Conservation (phyloP, 2,888 invertebrate species). For the Thyatira batis region DNA sequence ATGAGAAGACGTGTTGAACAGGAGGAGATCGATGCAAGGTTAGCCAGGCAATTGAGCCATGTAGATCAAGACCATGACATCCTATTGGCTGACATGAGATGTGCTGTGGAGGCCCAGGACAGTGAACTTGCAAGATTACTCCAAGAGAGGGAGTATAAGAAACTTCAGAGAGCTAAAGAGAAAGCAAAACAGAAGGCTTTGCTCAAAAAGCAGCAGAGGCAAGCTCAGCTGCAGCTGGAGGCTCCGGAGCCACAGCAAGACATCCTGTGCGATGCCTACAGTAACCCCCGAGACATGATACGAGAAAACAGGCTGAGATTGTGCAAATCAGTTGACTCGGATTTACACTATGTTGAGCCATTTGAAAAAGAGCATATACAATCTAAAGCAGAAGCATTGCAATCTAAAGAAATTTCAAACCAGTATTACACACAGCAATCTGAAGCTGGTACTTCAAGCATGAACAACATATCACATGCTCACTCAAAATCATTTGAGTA, state of each 20-base stretch:
- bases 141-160: conserved; percentile 75
- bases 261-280: conserved; percentile 73
- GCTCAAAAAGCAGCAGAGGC: conserved; percentile 70
- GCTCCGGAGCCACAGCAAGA: conserved; percentile 40
- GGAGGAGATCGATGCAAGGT: conserved; percentile 69
- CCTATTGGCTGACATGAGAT: conserved; percentile 71
- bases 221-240: conserved; percentile 51
- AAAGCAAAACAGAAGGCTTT: conserved; percentile 73
- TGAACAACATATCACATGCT: conserved; percentile 46
- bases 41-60: conserved; percentile 68
- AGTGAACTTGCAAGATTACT: conserved; percentile 70
- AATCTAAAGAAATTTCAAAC: conserved; percentile 67
- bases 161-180: conserved; percentile 73
- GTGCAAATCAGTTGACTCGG: conserved; percentile 76
- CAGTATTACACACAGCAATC: conserved; percentile 63
- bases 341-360: conserved; percentile 75
- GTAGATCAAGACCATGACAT: conserved; percentile 65
- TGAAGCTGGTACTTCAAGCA: conserved; percentile 48
- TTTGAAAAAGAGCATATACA: conserved; percentile 77
- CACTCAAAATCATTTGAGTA: conserved; percentile 58
- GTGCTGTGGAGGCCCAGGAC: conserved; percentile 77
- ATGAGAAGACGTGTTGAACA: conserved; percentile 68
- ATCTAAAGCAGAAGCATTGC: conserved; percentile 73
- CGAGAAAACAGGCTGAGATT: conserved; percentile 64
- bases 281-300: conserved; percentile 73